phyloP scores from a whole-genome alignment of 1,140 invertebrate species.

The Tetramorium simillimum region DNA sequence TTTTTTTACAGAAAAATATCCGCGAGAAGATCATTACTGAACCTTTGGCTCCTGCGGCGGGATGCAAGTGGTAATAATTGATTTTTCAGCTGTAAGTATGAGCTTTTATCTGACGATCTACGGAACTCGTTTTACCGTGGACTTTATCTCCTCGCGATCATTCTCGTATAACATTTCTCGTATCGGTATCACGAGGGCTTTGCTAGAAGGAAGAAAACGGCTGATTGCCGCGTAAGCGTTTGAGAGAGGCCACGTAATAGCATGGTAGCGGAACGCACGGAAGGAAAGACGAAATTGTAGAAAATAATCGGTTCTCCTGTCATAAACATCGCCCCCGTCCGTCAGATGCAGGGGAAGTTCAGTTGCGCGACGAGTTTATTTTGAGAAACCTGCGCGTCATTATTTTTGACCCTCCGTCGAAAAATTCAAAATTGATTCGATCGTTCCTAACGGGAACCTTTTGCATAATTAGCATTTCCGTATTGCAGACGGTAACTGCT shows the following conservation, averaged over 20 bases:
- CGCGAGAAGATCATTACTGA: constrained; percentile 36
- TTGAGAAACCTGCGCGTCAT: neutral
- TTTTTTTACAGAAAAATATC: constrained; percentile 13
- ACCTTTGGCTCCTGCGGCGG: constrained; percentile 40
- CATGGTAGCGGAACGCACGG: constrained; percentile 46
- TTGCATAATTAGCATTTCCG: constrained; percentile 30
- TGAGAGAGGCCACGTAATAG: constrained; percentile 44
- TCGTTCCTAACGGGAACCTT: neutral
- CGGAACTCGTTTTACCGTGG: constrained; percentile 37
- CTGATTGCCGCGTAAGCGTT: constrained; percentile 55
- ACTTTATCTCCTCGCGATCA: constrained; percentile 54
- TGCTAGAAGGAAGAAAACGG: constrained; percentile 45
- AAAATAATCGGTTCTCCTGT: constrained; percentile 59
- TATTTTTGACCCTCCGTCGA: neutral
- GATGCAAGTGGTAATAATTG: constrained; percentile 55
- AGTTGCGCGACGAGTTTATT: constrained; percentile 22
- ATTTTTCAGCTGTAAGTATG: constrained; percentile 50
- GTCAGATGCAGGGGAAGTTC: neutral
- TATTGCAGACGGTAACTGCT: constrained; percentile 5
- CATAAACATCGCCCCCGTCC: constrained; percentile 32
- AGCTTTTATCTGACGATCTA: constrained; percentile 48
- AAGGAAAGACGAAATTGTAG: constrained; percentile 58
- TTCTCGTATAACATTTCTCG: constrained; percentile 17
- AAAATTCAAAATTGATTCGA: constrained; percentile 30
- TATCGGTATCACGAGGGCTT: constrained; percentile 36